phyloP scores from a whole-genome alignment of 2,113 vertebrate genomes.

The Misgurnus mizolepis region DNA sequence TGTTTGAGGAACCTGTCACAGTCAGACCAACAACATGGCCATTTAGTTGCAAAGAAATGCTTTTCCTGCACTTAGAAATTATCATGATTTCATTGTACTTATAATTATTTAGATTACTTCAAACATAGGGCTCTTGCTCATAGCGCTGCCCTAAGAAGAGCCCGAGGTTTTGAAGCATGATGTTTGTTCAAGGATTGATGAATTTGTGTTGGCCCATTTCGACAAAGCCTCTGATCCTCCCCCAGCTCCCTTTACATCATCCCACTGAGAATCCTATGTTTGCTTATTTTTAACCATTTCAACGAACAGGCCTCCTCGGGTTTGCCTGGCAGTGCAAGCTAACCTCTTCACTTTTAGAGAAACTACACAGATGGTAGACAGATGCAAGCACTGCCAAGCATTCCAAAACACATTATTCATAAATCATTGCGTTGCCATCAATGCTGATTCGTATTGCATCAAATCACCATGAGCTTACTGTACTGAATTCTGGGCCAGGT shows the following conservation, averaged over 20 bases:
- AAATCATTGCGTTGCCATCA: slow-evolving; percentile 66
- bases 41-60: too few relatives aligned
- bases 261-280: slow-evolving; percentile 33
- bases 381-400: slow-evolving; percentile 61
- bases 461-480: slow-evolving; percentile 24
- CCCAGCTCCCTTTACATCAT: slow-evolving; percentile 23
- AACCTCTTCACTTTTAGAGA: slow-evolving; percentile 53
- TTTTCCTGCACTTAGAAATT: background rate
- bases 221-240: slow-evolving; percentile 45
- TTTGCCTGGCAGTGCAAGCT: slow-evolving; percentile 16
- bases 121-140: background rate
- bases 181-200: slow-evolving; percentile 44
- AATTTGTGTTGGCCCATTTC: slow-evolving; percentile 40
- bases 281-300: slow-evolving; percentile 49
- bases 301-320: slow-evolving; percentile 29
- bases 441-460: slow-evolving; percentile 60
- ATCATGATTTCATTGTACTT: background rate
- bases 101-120: slow-evolving; percentile 17
- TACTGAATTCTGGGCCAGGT: slow-evolving; percentile 37
- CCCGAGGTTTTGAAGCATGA: slow-evolving; percentile 11
- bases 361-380: slow-evolving; percentile 67
- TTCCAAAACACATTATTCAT: slow-evolving; percentile 66
- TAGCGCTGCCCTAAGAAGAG: background rate
- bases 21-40: too few relatives aligned
- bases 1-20: too few relatives aligned